These are phyloP conservation scores for Sylvietta virens DNA, from an alignment of 2,113 vertebrate species.

Conservation along the genomic window DNA sequence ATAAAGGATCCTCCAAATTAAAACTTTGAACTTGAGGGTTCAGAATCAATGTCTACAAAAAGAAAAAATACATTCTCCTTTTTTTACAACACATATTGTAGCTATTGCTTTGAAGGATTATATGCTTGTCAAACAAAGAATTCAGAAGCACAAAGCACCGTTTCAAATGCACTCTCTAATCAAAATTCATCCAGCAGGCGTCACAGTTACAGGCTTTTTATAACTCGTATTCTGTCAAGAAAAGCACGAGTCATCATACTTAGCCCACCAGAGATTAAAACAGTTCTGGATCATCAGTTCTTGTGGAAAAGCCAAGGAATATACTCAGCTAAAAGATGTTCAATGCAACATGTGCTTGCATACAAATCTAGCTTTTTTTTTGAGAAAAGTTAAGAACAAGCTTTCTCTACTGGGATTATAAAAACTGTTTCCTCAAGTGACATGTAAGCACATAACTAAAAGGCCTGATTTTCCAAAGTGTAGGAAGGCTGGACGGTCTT, in stretches of 20 bases:
- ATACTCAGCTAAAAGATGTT: neutral
- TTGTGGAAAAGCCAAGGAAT: neutral
- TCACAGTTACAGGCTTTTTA: neutral
- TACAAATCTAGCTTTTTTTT: neutral
- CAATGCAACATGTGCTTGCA: neutral
- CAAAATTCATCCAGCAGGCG: neutral
- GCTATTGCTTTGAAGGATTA: neutral
- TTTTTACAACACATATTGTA: neutral
- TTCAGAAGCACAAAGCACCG: neutral
- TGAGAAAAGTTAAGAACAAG: neutral
- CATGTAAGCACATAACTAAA: neutral
- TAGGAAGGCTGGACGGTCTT: no score
- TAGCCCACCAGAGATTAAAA: neutral
- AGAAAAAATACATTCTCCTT: neutral
- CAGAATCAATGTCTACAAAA: neutral
- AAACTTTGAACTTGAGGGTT: neutral
- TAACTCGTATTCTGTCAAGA: neutral
- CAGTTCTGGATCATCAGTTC: neutral
- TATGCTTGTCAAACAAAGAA: neutral
- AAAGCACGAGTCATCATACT: neutral
- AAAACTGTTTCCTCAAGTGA: neutral
- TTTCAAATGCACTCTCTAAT: neutral
- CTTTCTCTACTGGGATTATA: neutral
- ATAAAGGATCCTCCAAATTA: neutral
- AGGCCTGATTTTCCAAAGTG: neutral